phyloP scores from a whole-genome alignment of 2,797 vertebrate species.

The Melanogrammus aeglefinus region DNA sequence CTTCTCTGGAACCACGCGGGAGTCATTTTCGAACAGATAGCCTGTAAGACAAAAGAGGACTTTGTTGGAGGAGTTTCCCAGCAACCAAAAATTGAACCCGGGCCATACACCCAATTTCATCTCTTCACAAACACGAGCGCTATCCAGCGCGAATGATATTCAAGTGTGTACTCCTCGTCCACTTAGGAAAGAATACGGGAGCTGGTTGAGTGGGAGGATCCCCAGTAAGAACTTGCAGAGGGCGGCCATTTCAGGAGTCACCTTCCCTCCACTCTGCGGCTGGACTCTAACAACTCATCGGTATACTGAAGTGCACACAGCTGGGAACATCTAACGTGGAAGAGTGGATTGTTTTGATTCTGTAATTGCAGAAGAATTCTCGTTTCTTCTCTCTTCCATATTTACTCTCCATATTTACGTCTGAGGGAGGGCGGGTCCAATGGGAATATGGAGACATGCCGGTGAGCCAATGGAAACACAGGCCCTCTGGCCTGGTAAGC shows the following conservation, averaged over 20 bases:
- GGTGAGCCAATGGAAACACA: slow-evolving; percentile 70
- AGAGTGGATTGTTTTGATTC: slow-evolving; percentile 56
- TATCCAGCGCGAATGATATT: slow-evolving; percentile 17
- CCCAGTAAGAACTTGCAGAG: slow-evolving; percentile 15
- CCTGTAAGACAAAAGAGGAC: slow-evolving; percentile 70
- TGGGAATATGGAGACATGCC: slow-evolving; percentile 67
- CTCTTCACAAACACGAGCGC: slow-evolving; percentile 24
- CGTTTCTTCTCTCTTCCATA: background rate
- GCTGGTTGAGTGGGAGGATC: slow-evolving; percentile 13
- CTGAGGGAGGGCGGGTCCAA: slow-evolving; percentile 61
- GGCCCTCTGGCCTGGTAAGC: slow-evolving; percentile 61
- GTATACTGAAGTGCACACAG: slow-evolving; percentile 42
- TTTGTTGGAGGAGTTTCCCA: slow-evolving; percentile 32
- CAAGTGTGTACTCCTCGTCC: slow-evolving; percentile 8
- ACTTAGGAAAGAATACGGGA: slow-evolving; percentile 3
- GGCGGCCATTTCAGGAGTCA: background rate
- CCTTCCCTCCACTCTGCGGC: background rate
- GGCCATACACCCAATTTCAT: slow-evolving; percentile 31
- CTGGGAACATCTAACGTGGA: slow-evolving; percentile 47
- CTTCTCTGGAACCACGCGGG: slow-evolving; percentile 93
- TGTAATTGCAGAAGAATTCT: background rate
- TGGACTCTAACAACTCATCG: background rate
- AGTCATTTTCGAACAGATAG: slow-evolving; percentile 90
- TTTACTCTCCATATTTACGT: background rate
- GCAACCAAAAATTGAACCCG: slow-evolving; percentile 22